Conservation (phyloP, 2,888 invertebrate genomes). For the Parnassius glacialis region DNA sequence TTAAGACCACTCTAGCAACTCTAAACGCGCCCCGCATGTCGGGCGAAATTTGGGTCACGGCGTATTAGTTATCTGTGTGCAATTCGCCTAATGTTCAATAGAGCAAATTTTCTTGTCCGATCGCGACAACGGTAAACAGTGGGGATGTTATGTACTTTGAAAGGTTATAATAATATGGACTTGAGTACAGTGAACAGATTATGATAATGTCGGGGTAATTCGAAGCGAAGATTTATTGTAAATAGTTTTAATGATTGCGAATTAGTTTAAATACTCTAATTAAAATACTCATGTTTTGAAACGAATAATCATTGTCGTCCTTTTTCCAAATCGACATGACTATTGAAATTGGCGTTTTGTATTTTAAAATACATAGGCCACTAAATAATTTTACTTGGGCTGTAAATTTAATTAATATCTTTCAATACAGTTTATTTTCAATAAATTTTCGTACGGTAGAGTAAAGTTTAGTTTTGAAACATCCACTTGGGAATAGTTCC, state of each 20-base stretch:
- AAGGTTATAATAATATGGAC: background rate
- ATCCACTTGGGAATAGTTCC: background rate
- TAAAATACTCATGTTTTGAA: too few species aligned
- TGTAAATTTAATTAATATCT: too few species aligned
- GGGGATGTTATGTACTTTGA: background rate
- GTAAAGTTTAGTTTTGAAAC: too few species aligned
- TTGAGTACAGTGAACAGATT: slow-evolving; percentile 10
- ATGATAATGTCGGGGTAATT: background rate
- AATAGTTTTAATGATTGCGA: too few species aligned
- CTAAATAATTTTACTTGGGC: too few species aligned
- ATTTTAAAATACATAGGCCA: too few species aligned
- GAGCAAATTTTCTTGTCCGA: slow-evolving; percentile 32
- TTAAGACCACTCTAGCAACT: slow-evolving; percentile 11
- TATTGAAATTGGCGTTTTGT: too few species aligned
- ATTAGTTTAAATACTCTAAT: too few species aligned
- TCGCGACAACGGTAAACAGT: slow-evolving; percentile 3
- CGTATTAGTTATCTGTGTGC: slow-evolving; percentile 60
- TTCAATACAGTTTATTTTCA: too few species aligned
- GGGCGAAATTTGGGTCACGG: slow-evolving; percentile 66
- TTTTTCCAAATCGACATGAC: too few species aligned
- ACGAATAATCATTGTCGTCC: too few species aligned
- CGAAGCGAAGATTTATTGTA: background rate
- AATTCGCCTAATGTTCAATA: slow-evolving; percentile 54
- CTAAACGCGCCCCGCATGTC: slow-evolving; percentile 50
- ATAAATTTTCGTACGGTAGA: too few species aligned